Percentiles rank a stretch among this genome's conserved stretches.
Evolutionary conservation across 2,113 vertebrate species (phyloP).

Genomic region (Vireo altiloquus): DNA sequence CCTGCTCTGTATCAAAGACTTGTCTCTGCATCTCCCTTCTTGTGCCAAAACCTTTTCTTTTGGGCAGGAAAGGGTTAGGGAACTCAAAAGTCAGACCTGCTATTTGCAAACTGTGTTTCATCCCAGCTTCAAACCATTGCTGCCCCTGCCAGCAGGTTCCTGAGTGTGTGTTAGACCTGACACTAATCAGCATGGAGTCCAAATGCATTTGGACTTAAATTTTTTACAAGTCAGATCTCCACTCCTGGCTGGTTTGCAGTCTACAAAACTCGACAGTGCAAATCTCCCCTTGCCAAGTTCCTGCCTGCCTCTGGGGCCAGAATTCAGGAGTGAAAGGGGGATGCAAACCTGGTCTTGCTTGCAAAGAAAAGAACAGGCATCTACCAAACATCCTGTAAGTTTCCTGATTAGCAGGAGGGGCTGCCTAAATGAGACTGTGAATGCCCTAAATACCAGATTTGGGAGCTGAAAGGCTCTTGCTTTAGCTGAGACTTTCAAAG

Average conservation of each 20-base stretch:
- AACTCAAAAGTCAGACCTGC: neutral
- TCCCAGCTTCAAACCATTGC: neutral
- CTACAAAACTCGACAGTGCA: neutral
- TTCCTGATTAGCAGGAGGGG: neutral
- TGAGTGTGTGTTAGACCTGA: conserved; percentile 19
- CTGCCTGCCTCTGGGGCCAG: neutral
- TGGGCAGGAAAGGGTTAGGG: neutral
- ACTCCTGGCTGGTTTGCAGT: neutral
- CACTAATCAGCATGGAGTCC: conserved; percentile 5
- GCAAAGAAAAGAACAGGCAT: neutral
- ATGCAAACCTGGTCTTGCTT: neutral
- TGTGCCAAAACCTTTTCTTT: neutral
- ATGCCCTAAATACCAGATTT: neutral
- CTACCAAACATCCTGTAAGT: neutral
- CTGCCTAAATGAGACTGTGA: neutral
- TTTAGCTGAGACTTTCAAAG: neutral
- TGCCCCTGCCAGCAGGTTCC: neutral
- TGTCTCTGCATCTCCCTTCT: neutral
- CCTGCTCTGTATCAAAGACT: neutral
- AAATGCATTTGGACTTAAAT: conserved; percentile 46
- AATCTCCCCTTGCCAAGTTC: neutral
- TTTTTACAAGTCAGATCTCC: conserved; percentile 5
- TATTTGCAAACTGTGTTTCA: neutral
- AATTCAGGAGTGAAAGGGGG: neutral
- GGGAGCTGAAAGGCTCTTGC: neutral